phyloP scores from a whole-genome alignment of 2,888 invertebrate genomes.

The Oxytorus armatus region DNA sequence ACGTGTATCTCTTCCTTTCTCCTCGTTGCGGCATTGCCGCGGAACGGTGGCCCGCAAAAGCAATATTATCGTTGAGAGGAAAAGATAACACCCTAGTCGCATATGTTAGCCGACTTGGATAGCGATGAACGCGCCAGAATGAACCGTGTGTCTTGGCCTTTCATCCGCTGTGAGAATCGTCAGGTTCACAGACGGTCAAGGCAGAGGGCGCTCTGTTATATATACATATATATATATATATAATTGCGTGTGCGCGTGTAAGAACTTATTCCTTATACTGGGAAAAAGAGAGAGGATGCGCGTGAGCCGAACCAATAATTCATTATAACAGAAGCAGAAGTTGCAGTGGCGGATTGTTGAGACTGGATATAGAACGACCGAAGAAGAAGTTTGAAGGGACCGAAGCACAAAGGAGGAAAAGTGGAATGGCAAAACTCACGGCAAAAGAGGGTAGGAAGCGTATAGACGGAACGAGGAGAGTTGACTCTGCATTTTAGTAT shows the following conservation, averaged over 20 bases:
- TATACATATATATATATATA: neutral
- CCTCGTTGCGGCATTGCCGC: conserved; percentile 1
- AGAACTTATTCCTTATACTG: no score
- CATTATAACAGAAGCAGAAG: conserved; percentile 8
- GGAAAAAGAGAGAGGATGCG: conserved; percentile 3
- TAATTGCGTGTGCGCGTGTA: no score
- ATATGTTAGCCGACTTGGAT: conserved; percentile 73
- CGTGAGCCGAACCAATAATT: conserved; percentile 24
- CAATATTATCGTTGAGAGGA: conserved; percentile 80
- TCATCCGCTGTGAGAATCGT: conserved; percentile 19
- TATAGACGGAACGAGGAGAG: no score
- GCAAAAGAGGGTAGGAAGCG: no score
- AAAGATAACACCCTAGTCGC: conserved; percentile 78
- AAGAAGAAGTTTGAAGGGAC: neutral
- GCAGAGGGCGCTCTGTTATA: conserved; percentile 22
- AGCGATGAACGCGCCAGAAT: conserved; percentile 25
- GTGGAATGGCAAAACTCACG: neutral
- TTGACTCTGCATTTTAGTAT: conserved; percentile 41
- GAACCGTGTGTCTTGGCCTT: neutral
- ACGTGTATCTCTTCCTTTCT: conserved; percentile 27
- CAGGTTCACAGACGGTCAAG: conserved; percentile 27
- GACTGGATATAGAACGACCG: neutral
- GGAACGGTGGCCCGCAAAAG: conserved; percentile 69
- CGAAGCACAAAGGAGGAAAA: conserved; percentile 2
- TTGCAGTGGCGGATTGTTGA: conserved; percentile 11